phyloP scores from a whole-genome alignment of 1,140 invertebrate species.

The Dysdera silvatica region DNA sequence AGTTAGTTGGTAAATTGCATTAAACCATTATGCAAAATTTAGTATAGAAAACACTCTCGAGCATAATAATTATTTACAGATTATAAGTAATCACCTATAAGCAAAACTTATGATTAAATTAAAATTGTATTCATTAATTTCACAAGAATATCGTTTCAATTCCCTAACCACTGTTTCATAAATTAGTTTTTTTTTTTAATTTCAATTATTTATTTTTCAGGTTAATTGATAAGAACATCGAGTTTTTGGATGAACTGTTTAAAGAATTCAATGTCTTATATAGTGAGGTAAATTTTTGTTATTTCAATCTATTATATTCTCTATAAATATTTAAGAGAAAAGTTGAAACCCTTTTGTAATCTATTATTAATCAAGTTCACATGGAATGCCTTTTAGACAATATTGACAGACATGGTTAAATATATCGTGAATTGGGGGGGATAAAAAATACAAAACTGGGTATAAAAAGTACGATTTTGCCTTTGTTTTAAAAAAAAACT shows the following conservation, averaged over 20 bases:
- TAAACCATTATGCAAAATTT: no score
- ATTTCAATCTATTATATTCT: conserved; percentile 3
- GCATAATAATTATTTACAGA: no score
- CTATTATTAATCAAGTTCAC: no score
- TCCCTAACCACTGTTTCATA: neutral
- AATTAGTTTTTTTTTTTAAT: neutral
- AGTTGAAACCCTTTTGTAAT: no score
- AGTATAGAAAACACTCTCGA: no score
- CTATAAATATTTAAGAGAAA: neutral
- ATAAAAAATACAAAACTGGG: no score
- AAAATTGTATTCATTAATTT: neutral
- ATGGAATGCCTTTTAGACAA: neutral
- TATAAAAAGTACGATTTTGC: no score
- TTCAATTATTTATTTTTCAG: conserved; percentile 46
- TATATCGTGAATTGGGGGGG: no score
- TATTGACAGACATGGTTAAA: neutral
- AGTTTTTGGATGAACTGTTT: conserved; percentile 75
- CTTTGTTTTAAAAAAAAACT: no score
- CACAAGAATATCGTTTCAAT: neutral
- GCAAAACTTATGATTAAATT: neutral
- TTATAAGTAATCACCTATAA: no score
- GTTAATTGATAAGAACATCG: conserved; percentile 82
- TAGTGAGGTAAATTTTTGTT: conserved; percentile 40
- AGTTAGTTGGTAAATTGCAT: no score
- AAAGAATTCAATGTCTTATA: conserved; percentile 57